Evolutionary conservation across 92 coral and sea anemone species (phyloP), one percentile per base, ranked within the genome.

Genomic region (Epizoanthus ramosus): DNA sequence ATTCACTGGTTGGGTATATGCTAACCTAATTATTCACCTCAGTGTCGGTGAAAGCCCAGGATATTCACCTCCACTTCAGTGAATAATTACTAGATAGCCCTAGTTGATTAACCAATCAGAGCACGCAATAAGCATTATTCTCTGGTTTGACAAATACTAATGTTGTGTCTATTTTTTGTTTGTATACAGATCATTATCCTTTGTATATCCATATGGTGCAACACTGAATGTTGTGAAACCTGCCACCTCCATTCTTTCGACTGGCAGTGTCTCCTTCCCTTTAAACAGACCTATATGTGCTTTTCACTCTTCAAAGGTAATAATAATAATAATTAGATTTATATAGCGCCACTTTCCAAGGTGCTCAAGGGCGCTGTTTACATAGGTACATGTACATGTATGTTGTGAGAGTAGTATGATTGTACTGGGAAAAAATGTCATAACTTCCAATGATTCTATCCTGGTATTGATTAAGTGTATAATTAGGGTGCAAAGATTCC

Each of bases 261-360:
- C 89, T 81, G 99, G 99, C 59, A 94, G 98, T 80, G 99, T 97
- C n/a, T 97, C 99, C 16, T 90, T 97, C 74, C 99, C 99, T 79
- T 91, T 97, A 3, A 97, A 97, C 93, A 94, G 99, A 90, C 99
- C 99, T 43, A 73, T 97, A 22, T 97, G 99, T 85, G 99, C 97
- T 14, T 97, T 97, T 67, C 97, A 97, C 70, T 88, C 98, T 45
- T 82, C 98, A 23, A 93, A 88, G 95, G 97, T 95, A 14, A 72
- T n/a, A n/a, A n/a, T n/a, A n/a, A n/a, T n/a, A n/a, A n/a, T n/a
- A n/a, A n/a, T n/a, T n/a, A n/a, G n/a, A n/a, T n/a, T n/a, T n/a
- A n/a, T n/a, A n/a, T n/a, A n/a, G n/a, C n/a, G n/a, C n/a, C n/a
- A n/a, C n/a, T n/a, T n/a, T n/a, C n/a, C n/a, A n/a, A n/a, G n/a